phyloP scores from a whole-genome alignment of 1,140 invertebrate genomes.

The Drosophila albomicans region DNA sequence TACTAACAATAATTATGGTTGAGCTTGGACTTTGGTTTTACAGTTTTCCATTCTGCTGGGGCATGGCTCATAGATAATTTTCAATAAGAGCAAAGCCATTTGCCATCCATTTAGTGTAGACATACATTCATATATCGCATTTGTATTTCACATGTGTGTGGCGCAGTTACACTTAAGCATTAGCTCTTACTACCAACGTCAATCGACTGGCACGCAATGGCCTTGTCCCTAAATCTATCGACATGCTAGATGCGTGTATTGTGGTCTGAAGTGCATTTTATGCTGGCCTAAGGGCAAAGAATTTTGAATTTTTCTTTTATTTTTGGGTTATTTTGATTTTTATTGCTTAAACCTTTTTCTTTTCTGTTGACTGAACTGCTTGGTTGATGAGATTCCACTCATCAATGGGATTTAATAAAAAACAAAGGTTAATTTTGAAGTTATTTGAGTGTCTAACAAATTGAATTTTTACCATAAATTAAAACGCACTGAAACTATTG shows the following conservation, averaged over 20 bases:
- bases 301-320: conserved; percentile 15
- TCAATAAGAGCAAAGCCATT: conserved; percentile 57
- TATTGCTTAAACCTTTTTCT: conserved; percentile 6
- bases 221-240: conserved; percentile 48
- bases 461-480: too few species aligned
- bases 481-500: too few species aligned
- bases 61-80: conserved; percentile 63
- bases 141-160: conserved; percentile 48
- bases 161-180: conserved; percentile 37
- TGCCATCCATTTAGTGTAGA: conserved; percentile 26
- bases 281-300: conserved; percentile 46
- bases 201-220: conserved; percentile 60
- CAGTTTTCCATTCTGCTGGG: conserved; percentile 63
- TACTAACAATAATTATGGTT: conserved; percentile 74
- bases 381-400: conserved; percentile 1
- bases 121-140: not conserved
- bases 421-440: not conserved
- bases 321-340: conserved; percentile 18
- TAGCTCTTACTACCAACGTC: conserved; percentile 60
- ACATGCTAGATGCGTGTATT: conserved; percentile 26
- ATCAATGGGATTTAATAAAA: too few species aligned
- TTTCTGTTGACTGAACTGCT: conserved; percentile 11
- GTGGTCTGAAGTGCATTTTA: conserved; percentile 43
- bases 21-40: conserved; percentile 53
- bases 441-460: too few species aligned